Evolutionary conservation across 2,797 vertebrate genomes (phyloP).

Genomic region (Muscicapa comitata): DNA sequence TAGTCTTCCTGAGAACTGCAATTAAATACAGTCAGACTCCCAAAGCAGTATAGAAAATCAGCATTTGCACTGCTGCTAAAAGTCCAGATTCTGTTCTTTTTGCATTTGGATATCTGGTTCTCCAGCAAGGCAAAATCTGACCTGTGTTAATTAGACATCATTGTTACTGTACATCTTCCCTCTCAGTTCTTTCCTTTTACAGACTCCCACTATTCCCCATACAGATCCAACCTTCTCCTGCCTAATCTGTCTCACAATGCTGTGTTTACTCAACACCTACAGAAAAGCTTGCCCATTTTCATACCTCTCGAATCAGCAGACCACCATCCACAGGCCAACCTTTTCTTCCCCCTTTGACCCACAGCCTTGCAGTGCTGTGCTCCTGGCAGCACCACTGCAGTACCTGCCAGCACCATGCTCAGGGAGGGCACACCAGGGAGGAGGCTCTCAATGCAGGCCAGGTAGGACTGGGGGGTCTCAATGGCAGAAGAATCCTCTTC

Average conservation of each 20-base stretch:
- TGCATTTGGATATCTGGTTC: background rate
- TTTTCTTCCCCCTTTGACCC: fast-evolving
- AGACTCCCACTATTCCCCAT: background rate
- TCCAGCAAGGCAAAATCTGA: background rate
- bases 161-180: background rate
- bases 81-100: background rate
- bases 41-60: background rate
- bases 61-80: background rate
- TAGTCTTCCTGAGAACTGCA: background rate
- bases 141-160: background rate
- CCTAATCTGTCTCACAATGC: fast-evolving
- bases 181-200: background rate
- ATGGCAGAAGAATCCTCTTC: background rate
- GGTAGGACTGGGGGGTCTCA: background rate
- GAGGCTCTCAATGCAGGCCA: fast-evolving
- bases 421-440: fast-evolving
- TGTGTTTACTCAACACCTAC: background rate
- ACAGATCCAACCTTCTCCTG: background rate
- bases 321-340: background rate
- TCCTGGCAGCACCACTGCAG: background rate
- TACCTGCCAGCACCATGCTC: fast-evolving
- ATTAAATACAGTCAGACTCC: background rate
- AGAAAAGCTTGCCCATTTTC: background rate
- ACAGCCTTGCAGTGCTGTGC: fast-evolving
- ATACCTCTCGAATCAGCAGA: background rate